phyloP scores from a whole-genome alignment of 2,113 vertebrate genomes.

The Chinchilla lanigera region DNA sequence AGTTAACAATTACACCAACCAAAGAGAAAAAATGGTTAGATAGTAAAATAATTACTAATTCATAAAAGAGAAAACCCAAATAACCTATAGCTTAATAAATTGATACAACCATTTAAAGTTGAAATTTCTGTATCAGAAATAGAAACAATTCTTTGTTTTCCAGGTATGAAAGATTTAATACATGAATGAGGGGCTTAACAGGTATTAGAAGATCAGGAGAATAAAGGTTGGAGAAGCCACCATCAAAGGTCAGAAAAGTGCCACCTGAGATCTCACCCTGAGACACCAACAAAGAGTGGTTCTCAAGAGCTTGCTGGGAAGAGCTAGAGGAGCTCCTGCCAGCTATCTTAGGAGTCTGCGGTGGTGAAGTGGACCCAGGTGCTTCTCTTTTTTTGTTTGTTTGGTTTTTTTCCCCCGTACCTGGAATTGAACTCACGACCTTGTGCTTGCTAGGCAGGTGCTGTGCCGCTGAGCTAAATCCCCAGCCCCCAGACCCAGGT shows the following conservation, averaged over 20 bases:
- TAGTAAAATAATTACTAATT: not conserved
- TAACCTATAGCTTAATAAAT: not conserved
- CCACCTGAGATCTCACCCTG: not conserved
- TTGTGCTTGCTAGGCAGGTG: too few relatives aligned
- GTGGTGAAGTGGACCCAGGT: not conserved
- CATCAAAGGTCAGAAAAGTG: not conserved
- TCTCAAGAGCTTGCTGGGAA: not conserved
- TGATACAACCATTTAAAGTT: not conserved
- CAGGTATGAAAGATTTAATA: not conserved
- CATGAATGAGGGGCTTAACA: not conserved
- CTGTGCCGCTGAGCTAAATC: too few relatives aligned
- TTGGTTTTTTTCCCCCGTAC: too few relatives aligned
- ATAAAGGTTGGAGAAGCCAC: not conserved
- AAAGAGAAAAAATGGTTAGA: not conserved
- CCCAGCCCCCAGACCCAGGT: too few relatives aligned
- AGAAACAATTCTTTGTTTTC: not conserved
- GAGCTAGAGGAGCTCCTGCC: not conserved
- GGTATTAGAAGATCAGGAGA: not conserved
- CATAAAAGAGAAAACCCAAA: not conserved
- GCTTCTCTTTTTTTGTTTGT: too few relatives aligned
- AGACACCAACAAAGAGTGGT: not conserved
- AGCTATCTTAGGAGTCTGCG: not conserved
- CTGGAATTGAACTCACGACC: too few relatives aligned
- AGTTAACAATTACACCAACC: not conserved
- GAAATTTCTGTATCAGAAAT: not conserved